Conservation (phyloP, 2,888 invertebrate species). For the Entomobrya multifasciata region DNA sequence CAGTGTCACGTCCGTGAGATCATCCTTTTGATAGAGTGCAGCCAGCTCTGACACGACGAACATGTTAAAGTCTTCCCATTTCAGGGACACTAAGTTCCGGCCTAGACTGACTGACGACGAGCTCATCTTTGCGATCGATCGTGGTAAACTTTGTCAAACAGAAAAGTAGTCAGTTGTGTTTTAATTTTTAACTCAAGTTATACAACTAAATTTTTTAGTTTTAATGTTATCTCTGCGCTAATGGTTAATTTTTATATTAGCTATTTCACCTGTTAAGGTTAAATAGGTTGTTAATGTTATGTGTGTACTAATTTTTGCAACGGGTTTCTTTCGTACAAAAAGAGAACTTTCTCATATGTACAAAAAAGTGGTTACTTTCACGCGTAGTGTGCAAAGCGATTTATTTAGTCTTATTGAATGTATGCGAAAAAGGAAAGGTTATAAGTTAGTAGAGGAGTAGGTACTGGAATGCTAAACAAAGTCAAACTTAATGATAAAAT, state of each 20-base stretch:
- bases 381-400: no score
- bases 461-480: slow-evolving; percentile 2
- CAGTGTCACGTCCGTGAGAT: slow-evolving; percentile 73
- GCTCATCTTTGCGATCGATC: slow-evolving; percentile 41
- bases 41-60: slow-evolving; percentile 71
- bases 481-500: background rate
- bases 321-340: no score
- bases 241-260: no score
- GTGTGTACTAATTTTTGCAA: no score
- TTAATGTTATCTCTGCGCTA: no score
- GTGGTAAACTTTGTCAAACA: background rate
- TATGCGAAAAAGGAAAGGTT: background rate
- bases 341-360: no score
- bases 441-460: background rate
- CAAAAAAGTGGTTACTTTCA: no score
- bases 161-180: background rate
- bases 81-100: slow-evolving; percentile 70
- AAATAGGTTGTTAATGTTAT: no score
- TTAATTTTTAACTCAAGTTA: no score
- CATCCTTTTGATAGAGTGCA: slow-evolving; percentile 73
- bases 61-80: slow-evolving; percentile 75
- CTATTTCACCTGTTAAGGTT: no score
- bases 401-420: no score
- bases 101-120: slow-evolving; percentile 64
- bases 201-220: no score